Base-by-base conservation (phyloP, 1,140 invertebrate genomes). In the Drosophila ficusphila region DNA sequence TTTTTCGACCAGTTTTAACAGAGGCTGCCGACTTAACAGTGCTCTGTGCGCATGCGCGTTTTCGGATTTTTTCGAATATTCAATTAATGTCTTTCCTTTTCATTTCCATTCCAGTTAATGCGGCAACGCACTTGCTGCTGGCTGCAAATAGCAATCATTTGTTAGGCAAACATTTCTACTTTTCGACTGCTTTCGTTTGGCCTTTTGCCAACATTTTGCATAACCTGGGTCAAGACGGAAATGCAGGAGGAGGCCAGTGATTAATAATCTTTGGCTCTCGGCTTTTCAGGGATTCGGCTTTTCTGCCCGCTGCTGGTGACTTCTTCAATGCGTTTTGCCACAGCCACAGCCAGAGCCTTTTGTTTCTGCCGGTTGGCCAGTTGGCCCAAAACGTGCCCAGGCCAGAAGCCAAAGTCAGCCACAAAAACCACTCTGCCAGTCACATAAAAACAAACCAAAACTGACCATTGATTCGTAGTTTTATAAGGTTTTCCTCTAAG, bases 151-250 rank as follows among this genome's bases (percentile, higher is more conserved):
- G 69, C 69, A 77, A 86, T 75, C 81, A 86, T 86, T 86, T 86
- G 77, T 88, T 88, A 82, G 64, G 34, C 82, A 81, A 73, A 79
- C 76, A 76, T 86, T 86, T 86, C 69, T 82, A 78, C 56, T 77
- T 77, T 77, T 69, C 60, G 76, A 36, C 61, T 70, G 82, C 73
- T 88, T 86, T 86, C 77, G 82, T 81, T 88, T 88, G 82, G 82
- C 82, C 77, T 88, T 86, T 86, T 70, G 77, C 54, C 57, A 88
- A 78, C 82, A 88, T 88, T 79, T 88, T 88, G 82, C 82, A 88
- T 88, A 88, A 88, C 82, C 52, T 65, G 83, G 82, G 82, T 88
- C 82, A 88, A 88, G 82, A 88, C 82, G 82, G 82, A 88, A 88
- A 88, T 88, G 82, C 60, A 69, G 85, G 64, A 77, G 52, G 74